Evolutionary conservation across 1,140 invertebrate genomes (phyloP), one percentile per base, ranked within the genome.

Genomic region (Fragariocoptes setiger): DNA sequence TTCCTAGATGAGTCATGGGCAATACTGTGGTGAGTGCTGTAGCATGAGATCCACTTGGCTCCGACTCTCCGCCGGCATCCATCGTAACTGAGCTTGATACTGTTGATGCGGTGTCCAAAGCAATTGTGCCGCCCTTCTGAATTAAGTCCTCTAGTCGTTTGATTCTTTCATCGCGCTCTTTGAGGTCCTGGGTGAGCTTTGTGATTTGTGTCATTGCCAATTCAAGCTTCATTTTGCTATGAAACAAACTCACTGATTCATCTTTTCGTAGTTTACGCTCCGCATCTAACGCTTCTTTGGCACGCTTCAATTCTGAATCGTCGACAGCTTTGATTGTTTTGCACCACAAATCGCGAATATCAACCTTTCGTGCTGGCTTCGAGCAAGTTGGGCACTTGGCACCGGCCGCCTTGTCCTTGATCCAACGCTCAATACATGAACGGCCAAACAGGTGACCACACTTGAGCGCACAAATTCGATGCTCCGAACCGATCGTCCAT

Each of bases 401-500:
- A 43, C 57, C 50, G 8, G 25, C 8, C 8, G 8, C 25, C 44
- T 40, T 43, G n/a, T 21, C 38, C 47, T 41, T 41, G 1, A 90
- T 52, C 82, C 80, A 88, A 37, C 69, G 65, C 22, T 70, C 62
- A 17, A 88, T 75, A 54, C 83, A 90, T 37, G 64, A 65, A 4
- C 70, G 57, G 0, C 82, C 82, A 60, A 85, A 90, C 1, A 88
- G 56, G 60, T 90, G 83, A 1, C 83, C 83, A 61, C 83, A 90
- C 49, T 70, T 71, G 12, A 90, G 58, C 12, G 72, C 71, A 4
- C 70, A 71, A 2, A 86, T 56, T 38, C 77, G 63, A 58, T 88
- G 83, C 1, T 67, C 65, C 0, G 79, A 79, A n/a, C 68, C 69
- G 51, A 71, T 80, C 2, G 71, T 76, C 73, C 76, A 86, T 12